Base-by-base conservation (phyloP, 1,140 invertebrate genomes). In the Akabosia matsudoensis region DNA sequence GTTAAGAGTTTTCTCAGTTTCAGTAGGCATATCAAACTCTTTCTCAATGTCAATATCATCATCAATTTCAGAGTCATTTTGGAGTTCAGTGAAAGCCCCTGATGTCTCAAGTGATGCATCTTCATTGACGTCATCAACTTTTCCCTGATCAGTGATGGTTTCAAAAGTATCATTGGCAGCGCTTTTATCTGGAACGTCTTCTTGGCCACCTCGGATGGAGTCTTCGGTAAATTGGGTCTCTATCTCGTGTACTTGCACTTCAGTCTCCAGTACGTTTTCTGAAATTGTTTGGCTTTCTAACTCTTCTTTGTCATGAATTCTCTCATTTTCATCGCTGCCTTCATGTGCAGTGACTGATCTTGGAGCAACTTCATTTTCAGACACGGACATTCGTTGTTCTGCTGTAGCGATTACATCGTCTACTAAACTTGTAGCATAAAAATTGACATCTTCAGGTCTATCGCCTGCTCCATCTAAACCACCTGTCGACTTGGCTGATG, bases 1-100 rank as follows among this genome's bases (percentile, higher is more conserved):
- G 22, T 56, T 56, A 22, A 16, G 14, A 22, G 10, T 56, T 22
- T 13, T 56, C 54, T 56, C 54, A 56, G 54, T 3, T 22, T 56
- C 54, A n/a, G 54, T 7, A n/a, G 54, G 54, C 54, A 56, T 56
- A 4, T n/a, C 54, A 56, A 56, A 56, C 54, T 56, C 54, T 22
- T 56, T 56, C 54, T 56, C 54, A 56, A 56, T 56, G 24, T 56
- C 54, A 13, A 56, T 56, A 16, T 56, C 54, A 24, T 56, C 54
- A n/a, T 56, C 54, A 7, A 4, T 56, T 56, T 56, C 54, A n/a
- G 54, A 56, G 4, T 56, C 54, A 56, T 13, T 22, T 22, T 24
- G 54, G n/a, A 22, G 13, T n/a, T 56, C 54, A 56, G 10, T 22
- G 13, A 56, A n/a, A 22, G 22, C 54, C 24, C 4, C n/a, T 56